These are phyloP conservation scores for Lamellibrachia columna DNA, from an alignment of 2,888 invertebrate genomes.

Conservation along the genomic window DNA sequence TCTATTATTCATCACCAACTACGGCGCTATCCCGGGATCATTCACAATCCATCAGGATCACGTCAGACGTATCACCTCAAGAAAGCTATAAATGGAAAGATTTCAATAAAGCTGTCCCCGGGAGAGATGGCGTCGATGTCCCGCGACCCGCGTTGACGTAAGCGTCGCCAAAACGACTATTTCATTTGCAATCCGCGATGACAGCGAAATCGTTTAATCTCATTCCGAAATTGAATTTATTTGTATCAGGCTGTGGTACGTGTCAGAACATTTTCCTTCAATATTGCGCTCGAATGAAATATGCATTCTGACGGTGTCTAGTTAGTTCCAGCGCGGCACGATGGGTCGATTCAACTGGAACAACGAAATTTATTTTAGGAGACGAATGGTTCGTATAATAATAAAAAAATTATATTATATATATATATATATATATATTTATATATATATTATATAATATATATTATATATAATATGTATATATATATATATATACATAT, in stretches of 20 bases:
- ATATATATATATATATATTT: background rate
- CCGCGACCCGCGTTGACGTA: background rate
- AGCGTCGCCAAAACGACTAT: background rate
- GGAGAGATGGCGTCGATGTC: background rate
- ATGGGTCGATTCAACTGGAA: background rate
- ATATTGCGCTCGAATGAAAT: background rate
- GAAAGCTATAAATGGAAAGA: background rate
- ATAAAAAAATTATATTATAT: background rate
- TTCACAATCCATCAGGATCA: background rate
- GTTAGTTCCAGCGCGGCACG: background rate
- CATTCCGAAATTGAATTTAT: background rate
- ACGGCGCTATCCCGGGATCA: background rate
- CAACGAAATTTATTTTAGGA: no score
- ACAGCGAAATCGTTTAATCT: background rate
- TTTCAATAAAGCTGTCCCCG: background rate
- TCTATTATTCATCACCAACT: constrained; percentile 1
- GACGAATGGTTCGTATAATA: no score
- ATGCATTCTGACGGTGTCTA: background rate
- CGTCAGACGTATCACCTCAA: background rate
- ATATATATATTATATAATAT: background rate
- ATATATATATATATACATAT: background rate
- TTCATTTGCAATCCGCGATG: background rate
- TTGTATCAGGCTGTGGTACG: background rate
- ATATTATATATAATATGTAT: background rate
- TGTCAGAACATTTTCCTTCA: background rate